Percentiles rank a stretch among this genome's conserved stretches.
These are phyloP conservation scores for Branchipolynoe longqiensis DNA, from an alignment of 2,888 invertebrate genomes.

Conservation along the genomic window DNA sequence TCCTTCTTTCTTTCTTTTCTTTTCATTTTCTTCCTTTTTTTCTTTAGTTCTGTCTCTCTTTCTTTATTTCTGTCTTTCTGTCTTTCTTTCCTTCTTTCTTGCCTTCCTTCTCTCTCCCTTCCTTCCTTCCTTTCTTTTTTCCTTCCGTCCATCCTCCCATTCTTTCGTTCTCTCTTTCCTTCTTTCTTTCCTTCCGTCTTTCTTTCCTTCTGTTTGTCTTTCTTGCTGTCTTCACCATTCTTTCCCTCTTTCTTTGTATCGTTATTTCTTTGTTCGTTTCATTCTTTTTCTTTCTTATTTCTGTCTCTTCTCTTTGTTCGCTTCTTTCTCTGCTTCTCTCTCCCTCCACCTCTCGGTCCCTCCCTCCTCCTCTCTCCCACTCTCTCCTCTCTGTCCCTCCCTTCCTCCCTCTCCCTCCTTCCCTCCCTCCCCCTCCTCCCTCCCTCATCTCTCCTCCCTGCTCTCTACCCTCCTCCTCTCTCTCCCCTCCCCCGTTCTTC, in stretches of 20 bases:
- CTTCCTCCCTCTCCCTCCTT: neutral
- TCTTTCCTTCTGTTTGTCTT: neutral
- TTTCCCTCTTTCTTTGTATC: neutral
- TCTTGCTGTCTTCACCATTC: neutral
- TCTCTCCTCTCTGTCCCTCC: neutral
- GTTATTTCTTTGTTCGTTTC: too few species aligned
- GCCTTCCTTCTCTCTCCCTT: neutral
- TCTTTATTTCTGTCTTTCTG: neutral
- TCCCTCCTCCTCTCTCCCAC: neutral
- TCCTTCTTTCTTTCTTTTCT: neutral
- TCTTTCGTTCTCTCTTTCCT: neutral
- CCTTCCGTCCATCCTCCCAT: neutral
- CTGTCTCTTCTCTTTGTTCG: constrained; percentile 10
- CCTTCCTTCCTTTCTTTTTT: neutral
- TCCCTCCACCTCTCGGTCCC: neutral
- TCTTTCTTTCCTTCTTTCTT: neutral
- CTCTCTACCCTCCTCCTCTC: neutral
- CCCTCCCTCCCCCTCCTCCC: neutral
- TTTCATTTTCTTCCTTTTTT: neutral
- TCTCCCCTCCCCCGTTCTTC: neutral
- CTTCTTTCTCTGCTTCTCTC: neutral
- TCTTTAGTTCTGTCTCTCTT: neutral
- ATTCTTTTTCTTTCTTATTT: neutral
- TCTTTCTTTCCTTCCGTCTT: neutral
- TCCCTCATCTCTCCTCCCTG: neutral